Evolutionary conservation across 92 coral and sea anemone genomes (phyloP), one percentile per base, ranked within the genome.

Genomic region (Palythoa heliodiscus): DNA sequence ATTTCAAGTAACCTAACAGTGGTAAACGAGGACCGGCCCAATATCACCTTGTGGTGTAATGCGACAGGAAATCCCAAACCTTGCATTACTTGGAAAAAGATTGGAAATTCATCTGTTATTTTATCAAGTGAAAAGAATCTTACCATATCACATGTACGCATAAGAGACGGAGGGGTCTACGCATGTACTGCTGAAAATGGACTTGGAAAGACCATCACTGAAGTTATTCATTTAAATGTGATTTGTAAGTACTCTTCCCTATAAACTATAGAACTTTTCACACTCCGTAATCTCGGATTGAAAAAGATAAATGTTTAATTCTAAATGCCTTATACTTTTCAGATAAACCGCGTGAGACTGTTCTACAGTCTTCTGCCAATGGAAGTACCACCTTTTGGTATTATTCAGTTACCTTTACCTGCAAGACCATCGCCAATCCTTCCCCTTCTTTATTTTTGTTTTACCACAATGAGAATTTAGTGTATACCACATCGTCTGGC

Each of bases 331-430:
- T 69, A 3, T 25, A 11, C 47, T 29, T 22, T 80, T 1, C 89
- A 94, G 98, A 90, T 73, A 92, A 90, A 81, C 98, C 98, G 35
- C 85, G 85, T 47, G 77, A 70, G 39, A 92, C 98, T 48, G 83
- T 35, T 20, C 87, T 94, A 2, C 82, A 69, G 0, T 75, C 93
- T 5, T 89, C 95, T 17, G 60, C 86, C 10, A 81, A 84, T 52
- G 71, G 72, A 11, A 83, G 75, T 47, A 66, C 53, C 9, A 81
- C 76, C 23, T 76, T 81, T 52, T 39, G 91, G 39, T 92, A 94
- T 70, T 70, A 60, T 23, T 92, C 95, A 0, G 39, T 92, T 4
- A 83, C 90, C 14, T 40, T 94, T 68, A 88, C 55, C 17, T 94
- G 98, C 70, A 87, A 40, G 7, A 87, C 95, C 5, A 25, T 25